A percentile compares a stretch with the other conserved stretches of the same genome.
phyloP scores from a whole-genome alignment of 2,888 invertebrate genomes.

The Tupiocoris notatus region DNA sequence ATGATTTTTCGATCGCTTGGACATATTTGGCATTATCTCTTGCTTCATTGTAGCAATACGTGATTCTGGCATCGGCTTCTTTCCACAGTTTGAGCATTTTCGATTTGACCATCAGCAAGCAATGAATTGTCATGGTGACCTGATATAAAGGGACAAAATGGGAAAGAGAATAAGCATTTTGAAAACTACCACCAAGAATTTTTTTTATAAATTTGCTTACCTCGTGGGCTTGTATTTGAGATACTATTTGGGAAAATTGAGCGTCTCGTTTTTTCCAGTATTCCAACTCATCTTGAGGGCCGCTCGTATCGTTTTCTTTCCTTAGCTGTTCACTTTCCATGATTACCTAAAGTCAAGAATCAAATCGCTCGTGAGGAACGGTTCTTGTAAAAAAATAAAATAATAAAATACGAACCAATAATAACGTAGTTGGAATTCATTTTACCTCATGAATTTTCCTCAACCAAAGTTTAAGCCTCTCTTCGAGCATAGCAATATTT shows the following conservation, averaged over 20 bases:
- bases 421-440: not conserved
- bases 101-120: conserved; percentile 72
- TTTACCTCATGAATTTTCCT: conserved; percentile 71
- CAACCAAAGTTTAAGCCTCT: conserved; percentile 74
- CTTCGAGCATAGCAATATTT: conserved; percentile 66
- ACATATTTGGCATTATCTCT: conserved; percentile 95
- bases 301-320: conserved; percentile 82
- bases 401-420: not conserved
- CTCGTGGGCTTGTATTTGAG: conserved; percentile 66
- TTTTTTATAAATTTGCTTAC: conserved; percentile 51
- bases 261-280: conserved; percentile 96
- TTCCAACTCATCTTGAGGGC: conserved; percentile 91
- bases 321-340: conserved; percentile 90
- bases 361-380: not conserved
- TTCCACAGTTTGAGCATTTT: conserved; percentile 79
- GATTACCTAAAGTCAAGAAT: conserved; percentile 59
- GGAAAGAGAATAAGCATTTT: not conserved
- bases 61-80: conserved; percentile 84
- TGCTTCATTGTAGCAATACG: conserved; percentile 92
- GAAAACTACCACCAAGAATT: not conserved
- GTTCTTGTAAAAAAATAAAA: not conserved
- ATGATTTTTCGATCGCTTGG: conserved; percentile 89
- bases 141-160: conserved; percentile 52
- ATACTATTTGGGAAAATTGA: conserved; percentile 83
- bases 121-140: conserved; percentile 73